Percentiles rank a stretch among this genome's conserved stretches.
Conservation (phyloP, 2,888 invertebrate species). For the Halocaridina rubra region DNA sequence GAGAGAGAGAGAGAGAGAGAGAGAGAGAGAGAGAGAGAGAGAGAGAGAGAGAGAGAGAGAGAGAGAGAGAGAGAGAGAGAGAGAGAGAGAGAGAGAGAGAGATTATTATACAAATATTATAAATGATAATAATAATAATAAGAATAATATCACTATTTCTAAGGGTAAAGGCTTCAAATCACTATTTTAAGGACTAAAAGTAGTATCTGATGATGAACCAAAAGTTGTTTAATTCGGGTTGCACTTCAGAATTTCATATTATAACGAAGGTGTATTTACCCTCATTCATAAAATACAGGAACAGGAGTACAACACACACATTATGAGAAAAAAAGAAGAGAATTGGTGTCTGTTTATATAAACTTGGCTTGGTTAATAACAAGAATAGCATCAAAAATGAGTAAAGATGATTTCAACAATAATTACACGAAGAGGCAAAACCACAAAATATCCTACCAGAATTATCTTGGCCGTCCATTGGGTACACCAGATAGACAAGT, state of each 20-base stretch:
- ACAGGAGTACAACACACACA: neutral
- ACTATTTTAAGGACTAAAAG: neutral
- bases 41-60: neutral
- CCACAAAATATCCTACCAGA: no score
- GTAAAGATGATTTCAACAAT: no score
- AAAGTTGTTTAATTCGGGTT: no score
- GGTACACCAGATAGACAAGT: conserved; percentile 62
- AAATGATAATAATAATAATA: neutral
- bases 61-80: conserved; percentile 8
- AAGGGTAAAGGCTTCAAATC: neutral
- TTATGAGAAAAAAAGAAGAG: neutral
- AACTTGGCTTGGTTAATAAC: neutral
- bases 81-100: neutral
- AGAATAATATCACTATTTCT: neutral
- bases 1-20: no score
- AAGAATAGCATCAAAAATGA: no score
- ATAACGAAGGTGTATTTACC: no score
- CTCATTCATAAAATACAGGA: no score
- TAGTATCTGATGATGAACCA: neutral
- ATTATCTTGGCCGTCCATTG: conserved; percentile 21
- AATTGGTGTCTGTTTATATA: neutral
- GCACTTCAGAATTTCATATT: no score
- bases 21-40: no score
- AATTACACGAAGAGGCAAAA: no score
- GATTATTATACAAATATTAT: neutral